A percentile compares a stretch with the other conserved stretches of the same genome.
Conservation (phyloP, 2,113 vertebrate genomes). For the Falco punctatus region DNA sequence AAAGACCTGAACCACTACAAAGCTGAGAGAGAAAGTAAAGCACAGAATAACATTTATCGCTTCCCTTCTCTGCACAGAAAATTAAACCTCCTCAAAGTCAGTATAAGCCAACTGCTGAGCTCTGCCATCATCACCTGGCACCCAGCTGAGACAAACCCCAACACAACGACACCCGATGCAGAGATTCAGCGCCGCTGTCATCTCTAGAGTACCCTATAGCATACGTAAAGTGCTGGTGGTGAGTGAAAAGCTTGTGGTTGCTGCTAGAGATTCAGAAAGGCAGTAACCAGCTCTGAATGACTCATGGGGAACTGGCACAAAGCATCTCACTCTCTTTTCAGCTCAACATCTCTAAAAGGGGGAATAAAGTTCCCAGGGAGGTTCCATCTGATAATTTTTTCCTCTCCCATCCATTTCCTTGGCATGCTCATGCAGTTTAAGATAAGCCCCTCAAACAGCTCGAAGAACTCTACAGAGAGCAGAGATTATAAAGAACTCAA, state of each 20-base stretch:
- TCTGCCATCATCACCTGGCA: not conserved
- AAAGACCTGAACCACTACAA: not conserved
- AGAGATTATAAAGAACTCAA: constrained; percentile 15
- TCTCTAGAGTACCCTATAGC: not conserved
- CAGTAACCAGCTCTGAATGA: not conserved
- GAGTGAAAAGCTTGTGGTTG: not conserved
- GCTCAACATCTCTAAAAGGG: not conserved
- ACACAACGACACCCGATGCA: fast-evolving
- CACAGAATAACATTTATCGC: not conserved
- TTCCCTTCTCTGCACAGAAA: not conserved
- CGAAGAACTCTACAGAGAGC: not conserved
- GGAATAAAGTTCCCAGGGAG: not conserved
- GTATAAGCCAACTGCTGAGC: not conserved
- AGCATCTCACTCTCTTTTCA: not conserved
- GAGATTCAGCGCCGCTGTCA: not conserved
- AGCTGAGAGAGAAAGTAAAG: not conserved
- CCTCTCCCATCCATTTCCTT: not conserved
- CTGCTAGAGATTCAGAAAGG: not conserved
- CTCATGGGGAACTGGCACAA: not conserved
- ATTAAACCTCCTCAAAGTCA: not conserved
- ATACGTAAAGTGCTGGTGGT: not conserved
- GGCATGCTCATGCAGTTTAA: constrained; percentile 8
- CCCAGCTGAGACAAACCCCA: not conserved
- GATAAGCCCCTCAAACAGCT: constrained; percentile 28
- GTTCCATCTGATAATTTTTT: not conserved